These are phyloP conservation scores for Frankliniella intonsa DNA, from an alignment of 2,888 invertebrate genomes.

Conservation along the genomic window DNA sequence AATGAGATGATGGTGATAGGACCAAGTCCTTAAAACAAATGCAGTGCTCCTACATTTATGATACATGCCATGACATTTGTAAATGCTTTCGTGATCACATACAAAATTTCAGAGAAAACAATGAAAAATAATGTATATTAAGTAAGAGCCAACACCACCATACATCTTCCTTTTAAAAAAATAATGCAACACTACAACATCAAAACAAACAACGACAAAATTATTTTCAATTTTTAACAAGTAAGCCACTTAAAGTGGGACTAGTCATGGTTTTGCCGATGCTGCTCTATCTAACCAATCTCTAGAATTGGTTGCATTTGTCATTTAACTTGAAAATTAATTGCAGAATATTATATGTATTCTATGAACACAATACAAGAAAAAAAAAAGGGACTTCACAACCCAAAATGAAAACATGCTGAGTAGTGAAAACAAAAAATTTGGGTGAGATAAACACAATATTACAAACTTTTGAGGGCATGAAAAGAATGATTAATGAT, in stretches of 20 bases:
- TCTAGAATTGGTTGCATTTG: background rate
- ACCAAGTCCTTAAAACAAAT: slow-evolving; percentile 18
- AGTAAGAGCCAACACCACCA: slow-evolving; percentile 26
- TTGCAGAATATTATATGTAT: slow-evolving; percentile 12
- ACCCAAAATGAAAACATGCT: slow-evolving; percentile 6
- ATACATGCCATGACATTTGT: slow-evolving; percentile 23
- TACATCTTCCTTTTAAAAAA: slow-evolving; percentile 16
- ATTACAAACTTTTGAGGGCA: background rate
- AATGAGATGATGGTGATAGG: slow-evolving; percentile 19
- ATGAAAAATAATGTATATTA: slow-evolving; percentile 25
- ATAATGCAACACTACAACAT: slow-evolving; percentile 4
- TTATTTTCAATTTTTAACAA: slow-evolving; percentile 19
- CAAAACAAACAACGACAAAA: background rate
- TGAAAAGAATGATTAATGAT: slow-evolving; percentile 4
- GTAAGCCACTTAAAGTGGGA: slow-evolving; percentile 19
- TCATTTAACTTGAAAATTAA: slow-evolving; percentile 24
- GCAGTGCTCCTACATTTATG: slow-evolving; percentile 26
- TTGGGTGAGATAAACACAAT: background rate
- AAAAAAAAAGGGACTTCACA: slow-evolving; percentile 12
- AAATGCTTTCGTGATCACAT: slow-evolving; percentile 25
- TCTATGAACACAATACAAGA: slow-evolving; percentile 8
- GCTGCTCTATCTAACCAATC: slow-evolving; percentile 4
- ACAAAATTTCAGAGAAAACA: slow-evolving; percentile 21
- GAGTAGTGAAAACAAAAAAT: background rate
- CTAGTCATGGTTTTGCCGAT: slow-evolving; percentile 17